Evolutionary conservation across 30 jellyfish, hydroid and myxozoan genomes (phyloP), one percentile per base, ranked within the genome.

Genomic region (Turritopsis dohrnii): DNA sequence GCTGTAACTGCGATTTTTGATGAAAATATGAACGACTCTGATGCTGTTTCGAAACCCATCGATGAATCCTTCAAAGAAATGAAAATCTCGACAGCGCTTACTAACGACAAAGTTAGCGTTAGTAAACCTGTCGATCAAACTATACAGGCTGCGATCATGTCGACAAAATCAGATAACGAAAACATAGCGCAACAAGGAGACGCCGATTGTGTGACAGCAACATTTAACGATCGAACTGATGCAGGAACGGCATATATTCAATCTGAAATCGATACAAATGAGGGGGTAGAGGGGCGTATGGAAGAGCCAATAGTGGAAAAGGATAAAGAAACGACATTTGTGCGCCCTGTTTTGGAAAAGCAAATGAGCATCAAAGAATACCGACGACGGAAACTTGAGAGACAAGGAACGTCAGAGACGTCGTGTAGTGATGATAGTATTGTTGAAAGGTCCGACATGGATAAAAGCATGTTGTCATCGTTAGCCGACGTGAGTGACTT

Each of bases 281-380:
- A n/a, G n/a, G n/a, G n/a, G n/a, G n/a, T n/a, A n/a, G n/a, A n/a
- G n/a, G n/a, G n/a, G n/a, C n/a, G n/a, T n/a, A n/a, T n/a, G n/a
- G n/a, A n/a, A n/a, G n/a, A n/a, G n/a, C n/a, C n/a, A n/a, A n/a
- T n/a, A n/a, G n/a, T n/a, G 60, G 60, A 41, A 41, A 13, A 41
- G 60, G 60, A 41, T 3, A 41, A 41, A 3, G 60, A 41, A 41
- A 5, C 60, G 5, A 41, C 77, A 21, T 69, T 27, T 9, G 77
- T 69, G 9, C 77, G 77, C 9, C 83, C 83, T 0, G 53, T 74
- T 16, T 74, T 74, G 21, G 83, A 74, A 29, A 74, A 74, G 21
- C 83, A 74, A 74, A 26, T 74, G 65, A 74, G 83, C n/a, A 74
- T 74, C 53, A 74, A 74, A 24, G 83, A 74, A 4, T 74, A 74